Base-by-base conservation (phyloP, 2,113 vertebrate species). In the Scalopus aquaticus region DNA sequence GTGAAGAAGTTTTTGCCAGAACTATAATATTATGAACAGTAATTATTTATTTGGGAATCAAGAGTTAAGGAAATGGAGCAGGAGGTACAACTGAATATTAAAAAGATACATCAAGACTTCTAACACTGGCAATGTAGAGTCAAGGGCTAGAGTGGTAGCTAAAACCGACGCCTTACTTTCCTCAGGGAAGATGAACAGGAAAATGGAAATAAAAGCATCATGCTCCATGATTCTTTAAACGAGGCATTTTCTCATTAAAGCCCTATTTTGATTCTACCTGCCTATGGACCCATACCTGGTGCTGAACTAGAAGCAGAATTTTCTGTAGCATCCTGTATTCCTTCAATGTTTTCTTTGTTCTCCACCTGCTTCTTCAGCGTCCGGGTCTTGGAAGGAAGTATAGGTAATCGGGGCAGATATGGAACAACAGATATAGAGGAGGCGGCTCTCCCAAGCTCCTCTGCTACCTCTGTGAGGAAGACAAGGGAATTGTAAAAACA, bases 271-370 rank as follows among this genome's bases (percentile, higher is more conserved):
- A 58, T 35, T 70, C 72, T 44, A 5, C 49, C 42, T 54, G 44
- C 64, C 79, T 42, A 5, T 35, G 8, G 26, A 51, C 24, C 70
- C 94, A 0, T 95, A 99, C 98, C 98, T 98, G 98, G 98, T 79
- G 98, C 98, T 77, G 98, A 98, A 93, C 97, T 98, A 83, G 98
- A 98, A 0, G 98, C 97, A 0, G 97, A 98, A 69, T 97, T 98
- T 82, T 99, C 98, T 5, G 95, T 89, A n/a, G 98, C 76, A 5
- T 99, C 99, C 28, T 98, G 98, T 16, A 98, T 95, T 35, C 98
- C 99, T 97, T 99, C 99, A n/a, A 99, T 99, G 95, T 99, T 99
- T 97, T 99, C 99, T 97, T 99, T 99, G 98, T 99, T 99, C 97
- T 99, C 99, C 0, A 98, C 98, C 97, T 99, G 99, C 56, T 99